Base-by-base conservation (phyloP, 2,113 vertebrate species). In the Sylvia atricapilla region DNA sequence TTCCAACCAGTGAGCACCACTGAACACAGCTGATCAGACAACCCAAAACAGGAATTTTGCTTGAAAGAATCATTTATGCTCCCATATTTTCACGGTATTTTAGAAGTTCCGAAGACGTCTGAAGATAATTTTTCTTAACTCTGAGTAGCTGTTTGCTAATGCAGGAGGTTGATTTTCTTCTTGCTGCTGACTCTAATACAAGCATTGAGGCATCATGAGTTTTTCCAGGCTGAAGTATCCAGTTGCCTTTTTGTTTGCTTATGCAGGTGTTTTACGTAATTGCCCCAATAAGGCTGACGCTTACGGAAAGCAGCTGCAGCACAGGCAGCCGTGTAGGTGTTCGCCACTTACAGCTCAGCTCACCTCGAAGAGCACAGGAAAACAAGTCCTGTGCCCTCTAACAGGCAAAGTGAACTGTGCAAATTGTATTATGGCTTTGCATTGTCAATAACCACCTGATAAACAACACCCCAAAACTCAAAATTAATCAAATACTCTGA, bases 201-300 rank as follows among this genome's bases (percentile, higher is more conserved):
- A 86, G 75, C 89, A 67, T 1, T 46, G 72, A 94, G 49, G 60
- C 86, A 89, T 83, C 82, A 83, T 16, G 89, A 70, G 56, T 46
- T 93, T 95, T 92, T 93, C 84, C 89, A 90, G 73, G 80, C 56
- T 64, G 73, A 47, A 75, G 86, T 74, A 90, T 84, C 84, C 76
- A 69, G 64, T 95, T 93, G 73, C 93, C 49, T 55, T 70, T 75
- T 55, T 93, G 91, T 95, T 96, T 96, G 93, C 91, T 94, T 55
- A 87, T 81, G 89, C 93, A 89, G 76, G 93, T 81, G 73, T 39
- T 96, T 92, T 94, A 87, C 84, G 76, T 86, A 93, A 89, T 27
- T 81, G 76, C 86, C 55, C 70, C 80, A 75, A 0, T 25, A 27
- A 41, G 31, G 77, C 95, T 95, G 95, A 96, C 56, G 64, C 88